Conservation (phyloP, 2,888 invertebrate species). For the Epistrophe eligans region DNA sequence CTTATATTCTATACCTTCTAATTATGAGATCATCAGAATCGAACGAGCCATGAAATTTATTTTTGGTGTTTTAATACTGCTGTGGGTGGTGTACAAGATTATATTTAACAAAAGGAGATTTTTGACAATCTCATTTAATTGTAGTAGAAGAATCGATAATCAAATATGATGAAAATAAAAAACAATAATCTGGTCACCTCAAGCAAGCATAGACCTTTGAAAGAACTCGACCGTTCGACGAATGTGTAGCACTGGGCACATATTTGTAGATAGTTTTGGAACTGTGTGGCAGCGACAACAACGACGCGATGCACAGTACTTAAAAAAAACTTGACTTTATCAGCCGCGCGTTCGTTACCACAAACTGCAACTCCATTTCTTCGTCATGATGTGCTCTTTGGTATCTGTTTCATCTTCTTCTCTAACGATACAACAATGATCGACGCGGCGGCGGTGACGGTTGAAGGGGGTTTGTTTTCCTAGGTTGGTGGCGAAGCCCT, state of each 20-base stretch:
- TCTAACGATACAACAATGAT: slow-evolving; percentile 39
- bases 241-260: slow-evolving; percentile 65
- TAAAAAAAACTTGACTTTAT: slow-evolving; percentile 70
- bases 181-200: slow-evolving; percentile 14
- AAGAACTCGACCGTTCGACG: slow-evolving; percentile 64
- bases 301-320: slow-evolving; percentile 59
- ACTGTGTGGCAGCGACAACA: slow-evolving; percentile 39
- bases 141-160: too few species aligned
- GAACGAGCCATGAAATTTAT: too few species aligned
- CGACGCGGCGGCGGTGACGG: background rate
- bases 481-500: slow-evolving; percentile 68
- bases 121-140: too few species aligned
- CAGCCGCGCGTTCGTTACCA: slow-evolving; percentile 65
- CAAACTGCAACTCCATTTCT: slow-evolving; percentile 50
- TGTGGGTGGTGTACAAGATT: too few species aligned
- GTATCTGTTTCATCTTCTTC: slow-evolving; percentile 67
- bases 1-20: too few species aligned
- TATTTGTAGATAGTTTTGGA: slow-evolving; percentile 62
- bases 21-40: too few species aligned
- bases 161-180: too few species aligned
- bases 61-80: too few species aligned
- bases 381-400: slow-evolving; percentile 28
- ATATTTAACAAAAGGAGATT: too few species aligned
- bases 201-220: slow-evolving; percentile 48
- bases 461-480: slow-evolving; percentile 16